Evolutionary conservation across 2,888 invertebrate species (phyloP).

Genomic region (Apodemia hepburni): DNA sequence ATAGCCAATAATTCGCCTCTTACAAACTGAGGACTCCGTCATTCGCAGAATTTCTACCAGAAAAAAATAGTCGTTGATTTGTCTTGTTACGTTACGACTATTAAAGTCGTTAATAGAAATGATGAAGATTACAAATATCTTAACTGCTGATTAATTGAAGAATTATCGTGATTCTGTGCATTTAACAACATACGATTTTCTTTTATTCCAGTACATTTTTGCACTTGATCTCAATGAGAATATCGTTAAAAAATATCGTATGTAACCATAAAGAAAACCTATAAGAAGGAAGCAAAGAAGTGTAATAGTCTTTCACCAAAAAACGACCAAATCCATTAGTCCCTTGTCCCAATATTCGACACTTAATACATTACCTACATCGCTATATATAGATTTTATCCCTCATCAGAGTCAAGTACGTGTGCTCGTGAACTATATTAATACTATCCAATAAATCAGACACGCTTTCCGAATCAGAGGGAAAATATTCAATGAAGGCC

Average conservation of each 20-base stretch:
- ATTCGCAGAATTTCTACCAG: no score
- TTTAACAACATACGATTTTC: no score
- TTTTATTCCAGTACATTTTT: no score
- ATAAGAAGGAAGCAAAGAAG: not conserved
- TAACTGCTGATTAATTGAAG: no score
- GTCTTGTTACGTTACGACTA: no score
- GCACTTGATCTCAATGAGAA: no score
- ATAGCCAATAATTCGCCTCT: no score
- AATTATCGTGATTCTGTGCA: no score
- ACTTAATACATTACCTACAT: conserved; percentile 3
- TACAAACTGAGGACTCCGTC: no score
- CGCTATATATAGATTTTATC: not conserved
- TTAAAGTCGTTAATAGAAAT: no score
- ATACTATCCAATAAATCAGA: conserved; percentile 19
- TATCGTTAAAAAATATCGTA: not conserved
- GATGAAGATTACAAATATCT: no score
- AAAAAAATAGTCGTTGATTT: no score
- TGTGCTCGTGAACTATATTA: conserved; percentile 19
- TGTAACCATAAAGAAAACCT: not conserved
- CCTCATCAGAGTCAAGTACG: conserved; percentile 29
- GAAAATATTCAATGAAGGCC: conserved; percentile 12
- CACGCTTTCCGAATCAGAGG: conserved; percentile 8
- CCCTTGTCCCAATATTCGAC: conserved; percentile 3
- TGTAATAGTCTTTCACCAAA: not conserved
- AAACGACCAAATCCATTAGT: conserved; percentile 4